Percentiles rank a stretch among this genome's conserved stretches.
Evolutionary conservation across 2,888 invertebrate genomes (phyloP).

Genomic region (Timema podura): DNA sequence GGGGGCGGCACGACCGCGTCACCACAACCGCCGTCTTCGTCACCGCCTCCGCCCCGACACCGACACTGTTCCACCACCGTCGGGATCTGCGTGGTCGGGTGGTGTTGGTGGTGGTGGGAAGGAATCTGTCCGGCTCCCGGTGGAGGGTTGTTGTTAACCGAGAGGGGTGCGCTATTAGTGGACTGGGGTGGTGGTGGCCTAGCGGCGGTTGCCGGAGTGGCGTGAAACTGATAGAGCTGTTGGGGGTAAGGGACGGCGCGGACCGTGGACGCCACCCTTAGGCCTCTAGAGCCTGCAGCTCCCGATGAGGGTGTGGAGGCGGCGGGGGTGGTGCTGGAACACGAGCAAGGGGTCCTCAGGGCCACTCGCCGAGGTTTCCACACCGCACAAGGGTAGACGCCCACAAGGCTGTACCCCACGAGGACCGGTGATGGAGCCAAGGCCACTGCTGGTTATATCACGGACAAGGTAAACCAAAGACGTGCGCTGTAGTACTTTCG

Average conservation of each 20-base stretch:
- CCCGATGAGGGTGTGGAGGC: conserved; percentile 26
- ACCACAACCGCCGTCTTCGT: conserved; percentile 26
- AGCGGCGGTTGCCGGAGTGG: conserved; percentile 25
- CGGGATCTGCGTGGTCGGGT: conserved; percentile 10
- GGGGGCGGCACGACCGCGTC: conserved; percentile 25
- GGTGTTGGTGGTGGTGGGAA: conserved; percentile 5
- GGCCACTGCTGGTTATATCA: conserved; percentile 27
- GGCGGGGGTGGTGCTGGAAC: conserved; percentile 34
- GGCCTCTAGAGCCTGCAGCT: conserved; percentile 25
- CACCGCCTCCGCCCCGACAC: conserved; percentile 26
- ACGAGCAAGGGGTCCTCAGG: conserved; percentile 13
- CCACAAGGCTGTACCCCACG: conserved; percentile 52
- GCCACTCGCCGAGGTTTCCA: conserved; percentile 43
- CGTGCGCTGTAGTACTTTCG: neutral
- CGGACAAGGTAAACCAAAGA: conserved; percentile 9
- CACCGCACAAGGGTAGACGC: conserved; percentile 54
- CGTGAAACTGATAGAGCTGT: conserved; percentile 28
- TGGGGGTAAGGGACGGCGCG: conserved; percentile 38
- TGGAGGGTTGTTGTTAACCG: conserved; percentile 21
- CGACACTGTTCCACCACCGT: conserved; percentile 27
- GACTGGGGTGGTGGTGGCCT: conserved; percentile 16
- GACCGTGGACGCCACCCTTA: conserved; percentile 38
- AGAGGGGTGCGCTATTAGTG: conserved; percentile 21
- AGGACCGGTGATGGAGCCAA: conserved; percentile 31
- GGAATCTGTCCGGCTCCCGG: conserved; percentile 16